Evolutionary conservation across 2,113 vertebrate genomes (phyloP).

Genomic region (Tachycineta bicolor): DNA sequence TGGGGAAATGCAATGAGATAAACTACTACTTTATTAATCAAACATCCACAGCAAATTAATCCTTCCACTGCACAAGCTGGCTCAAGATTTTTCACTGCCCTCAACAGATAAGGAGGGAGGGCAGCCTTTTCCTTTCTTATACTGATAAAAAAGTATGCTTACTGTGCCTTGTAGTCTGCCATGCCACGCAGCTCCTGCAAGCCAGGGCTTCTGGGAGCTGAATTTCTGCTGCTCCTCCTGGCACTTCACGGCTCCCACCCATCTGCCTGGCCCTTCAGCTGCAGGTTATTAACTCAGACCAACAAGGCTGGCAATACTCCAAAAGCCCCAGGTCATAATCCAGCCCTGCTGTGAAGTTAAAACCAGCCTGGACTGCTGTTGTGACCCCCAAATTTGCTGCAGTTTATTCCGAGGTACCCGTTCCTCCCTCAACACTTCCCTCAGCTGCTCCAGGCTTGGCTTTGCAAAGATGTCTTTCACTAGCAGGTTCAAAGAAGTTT

Average conservation of each 20-base stretch:
- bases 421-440: neutral
- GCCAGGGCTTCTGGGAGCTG: neutral
- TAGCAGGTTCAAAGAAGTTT: neutral
- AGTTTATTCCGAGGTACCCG: neutral
- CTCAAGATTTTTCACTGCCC: conserved; percentile 14
- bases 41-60: conserved; percentile 36
- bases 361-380: neutral
- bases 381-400: neutral
- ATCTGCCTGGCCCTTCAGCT: neutral
- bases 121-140: neutral
- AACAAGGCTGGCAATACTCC: neutral
- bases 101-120: neutral
- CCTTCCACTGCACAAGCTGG: neutral
- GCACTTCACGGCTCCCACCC: neutral
- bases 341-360: neutral
- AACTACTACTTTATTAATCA: conserved; percentile 50
- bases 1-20: conserved; percentile 4
- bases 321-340: neutral
- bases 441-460: neutral
- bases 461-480: neutral
- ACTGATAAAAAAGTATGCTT: neutral
- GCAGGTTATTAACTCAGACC: neutral
- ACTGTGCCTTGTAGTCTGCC: neutral
- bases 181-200: neutral
- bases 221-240: neutral